A percentile compares a stretch with the other conserved stretches of the same genome.
These are phyloP conservation scores for Deroplatys truncata DNA, from an alignment of 2,888 invertebrate species.

Conservation along the genomic window DNA sequence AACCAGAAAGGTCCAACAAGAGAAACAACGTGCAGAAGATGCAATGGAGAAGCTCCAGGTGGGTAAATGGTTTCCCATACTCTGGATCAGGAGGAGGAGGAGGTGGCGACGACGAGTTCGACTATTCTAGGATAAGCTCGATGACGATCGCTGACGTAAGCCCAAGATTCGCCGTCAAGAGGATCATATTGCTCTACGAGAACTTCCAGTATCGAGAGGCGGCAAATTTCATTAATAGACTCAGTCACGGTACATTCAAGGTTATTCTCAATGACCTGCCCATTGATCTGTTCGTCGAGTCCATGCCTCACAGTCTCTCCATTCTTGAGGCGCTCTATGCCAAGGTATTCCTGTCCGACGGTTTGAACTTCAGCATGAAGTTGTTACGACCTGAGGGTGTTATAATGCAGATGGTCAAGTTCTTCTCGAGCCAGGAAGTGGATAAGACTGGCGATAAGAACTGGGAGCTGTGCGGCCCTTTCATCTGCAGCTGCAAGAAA, in stretches of 20 bases:
- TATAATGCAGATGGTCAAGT: constrained; percentile 78
- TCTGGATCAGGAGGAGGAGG: background rate
- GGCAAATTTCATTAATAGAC: constrained; percentile 73
- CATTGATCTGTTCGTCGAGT: constrained; percentile 81
- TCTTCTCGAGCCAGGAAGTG: constrained; percentile 54
- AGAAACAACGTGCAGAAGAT: constrained; percentile 42
- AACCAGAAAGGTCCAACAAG: constrained; percentile 58
- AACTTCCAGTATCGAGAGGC: constrained; percentile 88
- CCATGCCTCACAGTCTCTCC: constrained; percentile 82
- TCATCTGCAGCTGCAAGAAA: constrained; percentile 45
- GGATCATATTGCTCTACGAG: constrained; percentile 75
- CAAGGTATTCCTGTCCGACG: constrained; percentile 48
- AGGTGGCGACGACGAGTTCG: background rate
- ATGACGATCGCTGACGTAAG: constrained; percentile 45
- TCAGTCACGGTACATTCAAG: constrained; percentile 76
- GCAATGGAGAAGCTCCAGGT: constrained; percentile 39
- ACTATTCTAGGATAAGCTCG: constrained; percentile 36
- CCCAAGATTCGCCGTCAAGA: constrained; percentile 49
- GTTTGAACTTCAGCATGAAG: constrained; percentile 43
- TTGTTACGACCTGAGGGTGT: constrained; percentile 61
- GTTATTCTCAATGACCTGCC: constrained; percentile 66
- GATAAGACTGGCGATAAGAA: constrained; percentile 33
- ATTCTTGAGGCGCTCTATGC: constrained; percentile 77
- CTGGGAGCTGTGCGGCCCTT: constrained; percentile 39
- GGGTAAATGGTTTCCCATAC: constrained; percentile 39